Percentiles rank a stretch among this genome's conserved stretches.
Conservation (phyloP, 2,888 invertebrate species). For the Dione juno region DNA sequence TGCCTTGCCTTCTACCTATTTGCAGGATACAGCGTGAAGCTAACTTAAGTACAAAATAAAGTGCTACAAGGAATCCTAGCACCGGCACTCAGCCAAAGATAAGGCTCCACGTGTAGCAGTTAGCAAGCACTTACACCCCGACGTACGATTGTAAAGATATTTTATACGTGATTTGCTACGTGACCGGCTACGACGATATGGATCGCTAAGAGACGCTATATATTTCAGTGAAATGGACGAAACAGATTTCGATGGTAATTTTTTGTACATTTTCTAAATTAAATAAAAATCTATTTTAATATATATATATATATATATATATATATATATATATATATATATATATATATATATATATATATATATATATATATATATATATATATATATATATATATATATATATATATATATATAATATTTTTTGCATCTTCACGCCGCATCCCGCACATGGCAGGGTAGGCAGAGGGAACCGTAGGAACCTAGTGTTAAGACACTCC, state of each 20-base stretch:
- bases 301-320: too few species aligned
- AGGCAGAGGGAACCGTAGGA: too few species aligned
- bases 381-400: too few species aligned
- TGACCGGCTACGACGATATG: constrained; percentile 12
- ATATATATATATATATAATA: too few species aligned
- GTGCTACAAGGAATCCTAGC: constrained; percentile 37
- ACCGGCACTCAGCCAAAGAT: constrained; percentile 49
- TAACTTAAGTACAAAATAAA: background rate
- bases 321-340: too few species aligned
- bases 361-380: too few species aligned
- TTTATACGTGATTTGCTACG: constrained; percentile 40
- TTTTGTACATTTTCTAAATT: background rate
- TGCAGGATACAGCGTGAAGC: background rate
- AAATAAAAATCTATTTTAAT: too few species aligned
- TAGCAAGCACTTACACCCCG: constrained; percentile 41
- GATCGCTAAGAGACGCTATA: constrained; percentile 1
- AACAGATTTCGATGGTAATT: constrained; percentile 16
- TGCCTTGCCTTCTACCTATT: background rate
- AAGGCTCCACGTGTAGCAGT: constrained; percentile 46
- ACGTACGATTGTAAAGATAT: constrained; percentile 37
- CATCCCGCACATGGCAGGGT: too few species aligned
- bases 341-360: too few species aligned
- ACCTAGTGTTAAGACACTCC: too few species aligned
- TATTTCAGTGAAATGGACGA: background rate
- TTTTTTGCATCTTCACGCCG: too few species aligned